Evolutionary conservation across 2,113 vertebrate species (phyloP), one percentile per base, ranked within the genome.

Genomic region (Lonchura striata): DNA sequence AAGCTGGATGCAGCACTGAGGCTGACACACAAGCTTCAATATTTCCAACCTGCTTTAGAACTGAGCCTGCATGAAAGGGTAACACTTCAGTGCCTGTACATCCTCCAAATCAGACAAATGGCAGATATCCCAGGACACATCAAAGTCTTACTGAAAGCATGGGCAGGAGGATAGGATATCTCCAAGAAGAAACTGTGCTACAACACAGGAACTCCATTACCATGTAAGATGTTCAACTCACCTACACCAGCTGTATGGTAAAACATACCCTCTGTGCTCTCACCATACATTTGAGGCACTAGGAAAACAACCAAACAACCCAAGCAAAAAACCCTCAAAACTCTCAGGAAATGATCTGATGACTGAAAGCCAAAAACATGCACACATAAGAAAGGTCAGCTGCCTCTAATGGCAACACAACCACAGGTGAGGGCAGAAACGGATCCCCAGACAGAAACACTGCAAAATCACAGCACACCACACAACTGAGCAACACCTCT

Each of bases 1-100:
- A 60, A 44, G 52, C 47, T 66, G 65, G 54, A 25, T 31, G 39
- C 35, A 74, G 69, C 22, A 41, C 24, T 2, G 28, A 65, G 79
- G 12, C 39, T 66, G 65, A 61, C 59, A n/a, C 13, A 42, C 35
- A 79, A 82, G 16, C 0, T 0, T 25, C 59, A 69, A 0, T 60
- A 64, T 80, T 88, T 76, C 63, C 57, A 41, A 11, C 11, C 35
- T 3, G 6, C 54, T 57, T 60, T 63, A 44, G 57, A 91, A 68
- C 24, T 12, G 25, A 35, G 37, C 37, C 42, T 65, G 37, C n/a
- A 41, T 2, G 1, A 41, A 81, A 60, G 25, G 19, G 46, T 59
- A 41, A 41, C 47, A 35, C 28, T 65, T 49, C 6, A 39, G 31
- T 50, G 53, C 11, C 50, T 28, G 53, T 25, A 53, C 15, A 22